A percentile compares a stretch with the other conserved stretches of the same genome.
These are phyloP conservation scores for Halcyon senegalensis DNA, from an alignment of 2,113 vertebrate genomes.

Conservation along the genomic window DNA sequence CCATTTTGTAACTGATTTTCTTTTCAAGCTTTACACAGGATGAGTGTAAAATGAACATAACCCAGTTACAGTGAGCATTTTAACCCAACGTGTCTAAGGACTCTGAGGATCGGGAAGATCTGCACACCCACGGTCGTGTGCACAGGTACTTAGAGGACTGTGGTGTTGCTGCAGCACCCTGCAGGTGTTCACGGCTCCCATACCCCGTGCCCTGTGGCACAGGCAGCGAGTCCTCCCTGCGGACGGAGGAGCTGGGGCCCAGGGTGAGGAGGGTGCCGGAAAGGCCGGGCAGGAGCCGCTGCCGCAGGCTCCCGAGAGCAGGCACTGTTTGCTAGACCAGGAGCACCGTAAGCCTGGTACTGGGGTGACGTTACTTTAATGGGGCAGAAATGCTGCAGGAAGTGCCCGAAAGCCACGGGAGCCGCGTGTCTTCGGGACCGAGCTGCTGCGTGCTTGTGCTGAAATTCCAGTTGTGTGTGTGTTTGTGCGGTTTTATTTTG, in stretches of 20 bases:
- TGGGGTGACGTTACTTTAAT: not conserved
- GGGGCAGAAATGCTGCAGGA: not conserved
- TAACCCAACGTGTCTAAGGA: not conserved
- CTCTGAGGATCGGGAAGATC: not conserved
- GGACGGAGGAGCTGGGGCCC: accelerated
- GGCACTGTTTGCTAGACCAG: not conserved
- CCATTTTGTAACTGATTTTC: not conserved
- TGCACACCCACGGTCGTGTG: not conserved
- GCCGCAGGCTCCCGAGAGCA: not conserved
- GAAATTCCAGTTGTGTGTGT: not conserved
- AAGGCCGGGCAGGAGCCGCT: not conserved
- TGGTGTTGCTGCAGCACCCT: not conserved
- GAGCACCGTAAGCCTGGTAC: accelerated
- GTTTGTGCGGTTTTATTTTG: not conserved
- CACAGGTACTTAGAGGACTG: not conserved
- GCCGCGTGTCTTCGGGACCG: not conserved
- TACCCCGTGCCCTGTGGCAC: not conserved
- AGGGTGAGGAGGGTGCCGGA: not conserved
- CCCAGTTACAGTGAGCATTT: not conserved
- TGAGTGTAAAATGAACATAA: not conserved
- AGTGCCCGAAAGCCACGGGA: not conserved
- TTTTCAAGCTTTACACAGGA: not conserved
- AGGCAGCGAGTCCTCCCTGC: not conserved
- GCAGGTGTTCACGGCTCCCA: not conserved
- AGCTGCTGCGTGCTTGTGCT: not conserved